Conservation (phyloP, 2,797 vertebrate genomes). For the Urocyon cinereoargenteus region DNA sequence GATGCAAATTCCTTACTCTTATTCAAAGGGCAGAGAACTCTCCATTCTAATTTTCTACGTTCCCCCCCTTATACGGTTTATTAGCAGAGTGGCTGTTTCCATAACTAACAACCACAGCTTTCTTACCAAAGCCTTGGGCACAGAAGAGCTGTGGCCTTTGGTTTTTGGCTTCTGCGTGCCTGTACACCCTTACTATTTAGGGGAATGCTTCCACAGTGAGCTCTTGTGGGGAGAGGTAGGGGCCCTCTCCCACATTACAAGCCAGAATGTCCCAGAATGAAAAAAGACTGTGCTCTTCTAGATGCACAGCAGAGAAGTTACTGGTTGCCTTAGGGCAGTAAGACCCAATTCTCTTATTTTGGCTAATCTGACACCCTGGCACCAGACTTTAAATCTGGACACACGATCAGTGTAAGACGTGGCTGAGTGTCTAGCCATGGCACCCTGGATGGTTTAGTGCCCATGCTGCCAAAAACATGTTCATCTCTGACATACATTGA, state of each 20-base stretch:
- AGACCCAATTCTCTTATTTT: background rate
- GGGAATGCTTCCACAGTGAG: background rate
- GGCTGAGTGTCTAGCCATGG: background rate
- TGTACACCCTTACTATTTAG: background rate
- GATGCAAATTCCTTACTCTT: background rate
- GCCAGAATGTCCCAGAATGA: background rate
- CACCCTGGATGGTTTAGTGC: background rate
- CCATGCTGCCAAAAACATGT: background rate
- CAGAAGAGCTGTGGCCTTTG: background rate
- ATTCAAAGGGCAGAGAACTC: background rate
- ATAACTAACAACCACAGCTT: background rate
- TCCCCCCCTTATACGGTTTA: background rate
- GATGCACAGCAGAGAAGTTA: background rate
- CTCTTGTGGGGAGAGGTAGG: background rate
- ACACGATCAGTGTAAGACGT: fast-evolving
- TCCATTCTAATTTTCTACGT: background rate
- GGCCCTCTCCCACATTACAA: background rate
- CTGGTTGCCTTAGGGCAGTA: background rate
- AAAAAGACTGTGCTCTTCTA: background rate
- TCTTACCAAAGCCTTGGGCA: background rate
- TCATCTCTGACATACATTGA: slow-evolving; percentile 57
- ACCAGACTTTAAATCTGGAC: too few relatives aligned
- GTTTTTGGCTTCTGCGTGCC: background rate
- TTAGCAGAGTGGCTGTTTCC: background rate
- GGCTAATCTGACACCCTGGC: background rate